Conservation (phyloP, 2,888 invertebrate genomes). For the Boloria euphrosyne region DNA sequence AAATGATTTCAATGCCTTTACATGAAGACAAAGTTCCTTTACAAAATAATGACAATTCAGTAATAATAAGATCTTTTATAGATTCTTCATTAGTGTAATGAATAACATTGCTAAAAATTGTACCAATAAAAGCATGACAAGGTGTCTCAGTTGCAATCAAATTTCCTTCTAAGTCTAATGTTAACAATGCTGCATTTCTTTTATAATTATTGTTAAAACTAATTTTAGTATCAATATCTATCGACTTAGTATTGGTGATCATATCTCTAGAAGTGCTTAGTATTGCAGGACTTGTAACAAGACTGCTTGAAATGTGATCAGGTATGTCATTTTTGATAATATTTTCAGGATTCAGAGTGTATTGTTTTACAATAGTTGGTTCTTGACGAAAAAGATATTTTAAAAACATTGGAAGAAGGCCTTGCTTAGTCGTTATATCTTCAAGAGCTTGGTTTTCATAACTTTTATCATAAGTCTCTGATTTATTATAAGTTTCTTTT, state of each 20-base stretch:
- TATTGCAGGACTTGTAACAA: background rate
- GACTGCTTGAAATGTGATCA: background rate
- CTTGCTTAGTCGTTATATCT: constrained; percentile 40
- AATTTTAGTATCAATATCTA: background rate
- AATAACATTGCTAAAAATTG: constrained; percentile 61
- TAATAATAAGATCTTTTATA: constrained; percentile 65
- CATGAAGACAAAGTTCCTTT: constrained; percentile 71
- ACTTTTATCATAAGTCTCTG: background rate
- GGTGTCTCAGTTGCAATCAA: constrained; percentile 64
- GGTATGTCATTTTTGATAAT: background rate
- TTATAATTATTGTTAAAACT: constrained; percentile 3
- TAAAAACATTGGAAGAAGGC: constrained; percentile 58
- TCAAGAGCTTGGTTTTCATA: constrained; percentile 12
- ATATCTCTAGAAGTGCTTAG: no score
- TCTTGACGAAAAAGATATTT: constrained; percentile 54
- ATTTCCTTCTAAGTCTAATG: constrained; percentile 70
- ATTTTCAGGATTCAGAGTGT: background rate
- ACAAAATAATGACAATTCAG: constrained; percentile 70
- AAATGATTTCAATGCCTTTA: constrained; percentile 69
- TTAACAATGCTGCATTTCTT: constrained; percentile 38
- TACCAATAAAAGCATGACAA: constrained; percentile 73
- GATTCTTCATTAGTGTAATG: constrained; percentile 56
- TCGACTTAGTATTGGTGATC: background rate
- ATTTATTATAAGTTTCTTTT: background rate
- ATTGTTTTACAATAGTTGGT: constrained; percentile 14